Conservation (phyloP, 2,888 invertebrate species). For the Coenonympha glycerion region DNA sequence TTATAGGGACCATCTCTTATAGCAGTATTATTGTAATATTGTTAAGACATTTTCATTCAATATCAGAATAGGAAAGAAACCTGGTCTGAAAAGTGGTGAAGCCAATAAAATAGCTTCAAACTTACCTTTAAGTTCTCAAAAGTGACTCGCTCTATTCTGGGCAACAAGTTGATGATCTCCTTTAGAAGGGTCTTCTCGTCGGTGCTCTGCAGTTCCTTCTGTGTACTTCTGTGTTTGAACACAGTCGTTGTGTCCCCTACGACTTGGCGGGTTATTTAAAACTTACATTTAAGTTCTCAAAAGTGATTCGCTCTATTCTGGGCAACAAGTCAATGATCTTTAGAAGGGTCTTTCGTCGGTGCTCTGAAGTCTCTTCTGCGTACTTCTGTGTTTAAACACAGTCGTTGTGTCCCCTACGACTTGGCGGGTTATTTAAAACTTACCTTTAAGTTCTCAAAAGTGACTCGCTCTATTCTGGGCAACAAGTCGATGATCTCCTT, state of each 20-base stretch:
- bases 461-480: conserved; percentile 47
- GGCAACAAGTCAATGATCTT: conserved; percentile 49
- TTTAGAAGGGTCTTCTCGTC: conserved; percentile 51
- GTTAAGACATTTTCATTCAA: too few relatives aligned
- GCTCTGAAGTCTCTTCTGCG: conserved; percentile 42
- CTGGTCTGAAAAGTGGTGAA: too few relatives aligned
- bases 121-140: conserved; percentile 53
- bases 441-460: conserved; percentile 54
- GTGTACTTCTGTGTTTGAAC: conserved; percentile 43
- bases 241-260: conserved; percentile 48
- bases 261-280: too few relatives aligned
- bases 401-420: conserved; percentile 45
- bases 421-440: too few relatives aligned
- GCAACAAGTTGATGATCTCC: conserved; percentile 47
- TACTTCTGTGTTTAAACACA: conserved; percentile 48
- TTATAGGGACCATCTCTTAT: too few relatives aligned
- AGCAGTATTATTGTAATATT: too few relatives aligned
- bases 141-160: conserved; percentile 45
- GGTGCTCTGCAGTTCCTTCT: conserved; percentile 43
- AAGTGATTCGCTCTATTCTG: conserved; percentile 43
- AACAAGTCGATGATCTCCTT: conserved; percentile 46
- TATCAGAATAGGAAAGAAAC: too few relatives aligned
- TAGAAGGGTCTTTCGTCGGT: conserved; percentile 51
- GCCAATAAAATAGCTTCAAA: too few relatives aligned
- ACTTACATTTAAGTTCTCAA: conserved; percentile 52